phyloP scores from a whole-genome alignment of 2,113 vertebrate species.

The Cebus imitator region DNA sequence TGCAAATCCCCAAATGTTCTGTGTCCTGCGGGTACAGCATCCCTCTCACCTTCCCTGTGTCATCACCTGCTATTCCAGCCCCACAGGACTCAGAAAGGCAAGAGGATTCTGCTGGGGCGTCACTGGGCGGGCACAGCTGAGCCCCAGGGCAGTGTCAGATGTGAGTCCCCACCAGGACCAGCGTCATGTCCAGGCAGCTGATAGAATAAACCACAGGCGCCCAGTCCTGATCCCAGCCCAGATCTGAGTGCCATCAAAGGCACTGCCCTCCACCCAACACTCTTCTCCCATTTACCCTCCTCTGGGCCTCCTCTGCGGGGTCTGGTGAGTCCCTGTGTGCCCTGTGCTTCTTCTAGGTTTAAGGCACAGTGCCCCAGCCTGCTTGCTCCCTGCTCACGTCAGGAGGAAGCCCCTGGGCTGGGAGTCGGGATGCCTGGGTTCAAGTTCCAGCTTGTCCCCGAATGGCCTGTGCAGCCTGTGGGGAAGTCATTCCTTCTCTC shows the following conservation, averaged over 20 bases:
- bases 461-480: too few relatives aligned
- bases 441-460: neutral
- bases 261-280: accelerated
- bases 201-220: neutral
- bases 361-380: neutral
- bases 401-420: neutral
- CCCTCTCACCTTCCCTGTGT: neutral
- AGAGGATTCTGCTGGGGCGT: neutral
- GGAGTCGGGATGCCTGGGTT: neutral
- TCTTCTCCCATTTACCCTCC: neutral
- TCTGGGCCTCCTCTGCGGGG: neutral
- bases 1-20: neutral
- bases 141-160: neutral
- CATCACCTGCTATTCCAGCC: neutral
- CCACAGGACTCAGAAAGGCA: neutral
- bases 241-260: neutral
- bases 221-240: neutral
- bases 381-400: neutral
- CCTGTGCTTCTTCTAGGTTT: neutral
- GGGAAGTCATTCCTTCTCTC: neutral
- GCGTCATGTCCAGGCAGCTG: neutral
- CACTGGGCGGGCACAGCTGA: neutral
- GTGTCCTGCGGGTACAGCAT: neutral
- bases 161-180: neutral
- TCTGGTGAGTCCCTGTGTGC: neutral